Evolutionary conservation across 2,888 invertebrate genomes (phyloP).

Genomic region (Blera fallax): DNA sequence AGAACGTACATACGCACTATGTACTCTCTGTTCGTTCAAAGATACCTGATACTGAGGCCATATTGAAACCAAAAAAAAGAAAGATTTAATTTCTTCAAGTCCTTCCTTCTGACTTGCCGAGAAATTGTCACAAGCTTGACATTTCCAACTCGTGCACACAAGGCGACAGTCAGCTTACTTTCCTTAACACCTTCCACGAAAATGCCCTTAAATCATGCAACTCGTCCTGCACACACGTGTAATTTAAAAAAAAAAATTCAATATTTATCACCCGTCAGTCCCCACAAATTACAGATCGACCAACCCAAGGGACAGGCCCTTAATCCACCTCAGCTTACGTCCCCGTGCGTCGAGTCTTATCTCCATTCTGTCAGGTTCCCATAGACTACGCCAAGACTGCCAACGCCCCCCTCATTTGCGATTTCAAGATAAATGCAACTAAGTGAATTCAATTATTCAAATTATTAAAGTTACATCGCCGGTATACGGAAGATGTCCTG

Average conservation of each 20-base stretch:
- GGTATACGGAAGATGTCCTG: too few relatives aligned
- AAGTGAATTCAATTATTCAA: conserved; percentile 68
- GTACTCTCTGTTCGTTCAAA: too few relatives aligned
- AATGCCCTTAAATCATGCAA: background rate
- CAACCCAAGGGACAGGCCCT: background rate
- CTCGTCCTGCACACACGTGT: background rate
- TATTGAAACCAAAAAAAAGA: too few relatives aligned
- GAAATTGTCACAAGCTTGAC: too few relatives aligned
- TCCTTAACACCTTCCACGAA: background rate
- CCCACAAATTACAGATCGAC: conserved; percentile 10
- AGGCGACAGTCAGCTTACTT: background rate
- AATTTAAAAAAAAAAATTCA: conserved; percentile 21
- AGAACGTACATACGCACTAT: too few relatives aligned
- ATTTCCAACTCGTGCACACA: too few relatives aligned
- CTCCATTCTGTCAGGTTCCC: background rate
- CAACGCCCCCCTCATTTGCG: background rate
- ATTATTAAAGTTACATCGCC: conserved; percentile 45
- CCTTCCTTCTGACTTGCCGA: too few relatives aligned
- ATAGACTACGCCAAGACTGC: background rate
- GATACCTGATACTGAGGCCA: too few relatives aligned
- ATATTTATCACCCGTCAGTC: conserved; percentile 1
- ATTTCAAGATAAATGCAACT: conserved; percentile 42
- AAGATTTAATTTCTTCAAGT: too few relatives aligned
- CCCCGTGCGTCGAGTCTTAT: conserved; percentile 27
- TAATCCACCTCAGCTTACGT: conserved; percentile 6